Evolutionary conservation across 2,888 invertebrate species (phyloP).

Genomic region (Drosophila mayaguana): DNA sequence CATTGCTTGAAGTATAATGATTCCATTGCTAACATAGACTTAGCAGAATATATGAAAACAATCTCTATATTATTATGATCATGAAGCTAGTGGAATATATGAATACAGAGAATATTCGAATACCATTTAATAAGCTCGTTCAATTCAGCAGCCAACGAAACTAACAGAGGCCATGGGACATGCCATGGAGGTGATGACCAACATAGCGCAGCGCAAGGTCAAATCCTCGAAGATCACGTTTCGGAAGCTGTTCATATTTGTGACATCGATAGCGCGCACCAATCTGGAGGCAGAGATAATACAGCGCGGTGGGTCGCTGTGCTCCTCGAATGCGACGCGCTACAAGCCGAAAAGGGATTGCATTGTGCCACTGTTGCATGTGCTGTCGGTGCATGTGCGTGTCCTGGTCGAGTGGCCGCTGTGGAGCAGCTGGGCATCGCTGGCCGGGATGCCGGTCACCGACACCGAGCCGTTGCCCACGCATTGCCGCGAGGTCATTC

Average conservation of each 20-base stretch:
- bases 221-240: slow-evolving; percentile 89
- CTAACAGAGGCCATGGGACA: slow-evolving; percentile 95
- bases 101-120: background rate
- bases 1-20: too few species aligned
- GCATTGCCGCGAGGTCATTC: slow-evolving; percentile 87
- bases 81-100: too few species aligned
- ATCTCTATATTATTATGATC: too few species aligned
- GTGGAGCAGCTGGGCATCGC: slow-evolving; percentile 85
- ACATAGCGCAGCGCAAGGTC: slow-evolving; percentile 92
- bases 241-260: slow-evolving; percentile 93
- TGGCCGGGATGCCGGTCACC: slow-evolving; percentile 83
- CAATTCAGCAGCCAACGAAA: slow-evolving; percentile 88
- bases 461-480: slow-evolving; percentile 83
- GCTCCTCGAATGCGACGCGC: slow-evolving; percentile 87
- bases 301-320: slow-evolving; percentile 93
- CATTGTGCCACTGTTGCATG: slow-evolving; percentile 94
- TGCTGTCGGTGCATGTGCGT: slow-evolving; percentile 93
- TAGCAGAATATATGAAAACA: background rate
- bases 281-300: slow-evolving; percentile 97
- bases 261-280: slow-evolving; percentile 94
- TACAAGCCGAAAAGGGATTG: slow-evolving; percentile 92
- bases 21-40: background rate
- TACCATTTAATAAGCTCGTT: background rate
- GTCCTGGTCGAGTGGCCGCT: slow-evolving; percentile 88
- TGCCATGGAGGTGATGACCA: slow-evolving; percentile 97